A percentile compares a stretch with the other conserved stretches of the same genome.
Conservation (phyloP, 2,113 vertebrate species). For the Ursus arctos region DNA sequence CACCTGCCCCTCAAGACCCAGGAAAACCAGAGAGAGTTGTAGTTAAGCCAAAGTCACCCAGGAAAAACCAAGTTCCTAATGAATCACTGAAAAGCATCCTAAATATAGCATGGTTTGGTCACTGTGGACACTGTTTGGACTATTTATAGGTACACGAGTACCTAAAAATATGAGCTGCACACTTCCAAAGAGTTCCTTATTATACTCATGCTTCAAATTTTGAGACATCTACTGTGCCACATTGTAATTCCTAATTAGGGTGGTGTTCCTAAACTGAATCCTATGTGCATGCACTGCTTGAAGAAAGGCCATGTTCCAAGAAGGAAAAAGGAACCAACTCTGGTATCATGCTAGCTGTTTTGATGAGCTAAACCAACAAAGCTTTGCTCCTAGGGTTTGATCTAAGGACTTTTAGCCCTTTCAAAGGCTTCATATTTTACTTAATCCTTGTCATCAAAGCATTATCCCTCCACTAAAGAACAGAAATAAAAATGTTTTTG, state of each 20-base stretch:
- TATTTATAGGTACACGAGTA: neutral
- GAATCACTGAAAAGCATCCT: neutral
- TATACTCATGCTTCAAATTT: constrained; percentile 42
- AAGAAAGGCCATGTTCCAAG: neutral
- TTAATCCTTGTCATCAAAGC: neutral
- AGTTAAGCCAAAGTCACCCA: neutral
- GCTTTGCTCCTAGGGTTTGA: neutral
- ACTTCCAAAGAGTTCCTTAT: neutral
- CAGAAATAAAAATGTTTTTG: neutral
- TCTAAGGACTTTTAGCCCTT: neutral
- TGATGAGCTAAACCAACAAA: neutral
- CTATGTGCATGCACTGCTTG: neutral
- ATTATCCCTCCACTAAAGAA: neutral
- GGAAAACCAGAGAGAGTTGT: neutral
- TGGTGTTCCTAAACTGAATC: neutral
- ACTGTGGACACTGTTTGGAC: neutral
- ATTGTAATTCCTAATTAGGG: neutral
- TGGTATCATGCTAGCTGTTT: neutral
- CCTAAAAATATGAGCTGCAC: neutral
- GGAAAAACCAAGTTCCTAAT: neutral
- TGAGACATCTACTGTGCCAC: neutral
- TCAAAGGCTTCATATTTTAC: neutral
- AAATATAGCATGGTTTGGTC: neutral
- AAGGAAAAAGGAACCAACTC: neutral
- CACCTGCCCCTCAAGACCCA: neutral